Conservation (phyloP, 2,113 vertebrate species). For the Pao palembangensis region DNA sequence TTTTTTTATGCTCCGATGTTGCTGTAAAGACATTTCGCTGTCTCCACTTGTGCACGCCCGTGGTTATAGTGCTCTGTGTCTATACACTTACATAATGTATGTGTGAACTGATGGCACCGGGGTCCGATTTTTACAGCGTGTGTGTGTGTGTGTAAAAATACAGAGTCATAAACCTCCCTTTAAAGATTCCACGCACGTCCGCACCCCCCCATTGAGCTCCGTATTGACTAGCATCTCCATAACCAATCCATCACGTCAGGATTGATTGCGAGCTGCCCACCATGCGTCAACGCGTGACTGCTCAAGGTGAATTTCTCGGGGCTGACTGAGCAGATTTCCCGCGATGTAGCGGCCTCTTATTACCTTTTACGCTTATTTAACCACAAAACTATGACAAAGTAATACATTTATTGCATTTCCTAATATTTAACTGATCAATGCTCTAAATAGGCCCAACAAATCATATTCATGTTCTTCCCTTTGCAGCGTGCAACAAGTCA, state of each 20-base stretch:
- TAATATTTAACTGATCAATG: background rate
- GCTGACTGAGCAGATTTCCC: background rate
- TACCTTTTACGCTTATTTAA: background rate
- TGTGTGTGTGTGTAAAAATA: slow-evolving; percentile 1
- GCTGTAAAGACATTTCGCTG: slow-evolving; percentile 34
- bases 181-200: background rate
- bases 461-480: slow-evolving; percentile 3
- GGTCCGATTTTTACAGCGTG: background rate
- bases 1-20: slow-evolving; percentile 45
- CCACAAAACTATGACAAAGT: background rate
- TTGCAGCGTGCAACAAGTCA: background rate
- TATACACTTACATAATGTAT: slow-evolving; percentile 18
- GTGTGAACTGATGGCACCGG: slow-evolving; percentile 22
- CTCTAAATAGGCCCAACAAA: background rate
- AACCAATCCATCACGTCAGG: slow-evolving; percentile 38
- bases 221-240: slow-evolving; percentile 47
- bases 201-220: slow-evolving; percentile 23
- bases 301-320: slow-evolving; percentile 16
- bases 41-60: slow-evolving; percentile 26
- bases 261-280: slow-evolving; percentile 38
- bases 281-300: slow-evolving; percentile 21
- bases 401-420: background rate
- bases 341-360: background rate
- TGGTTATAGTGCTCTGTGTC: slow-evolving; percentile 23
- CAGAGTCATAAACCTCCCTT: background rate